Evolutionary conservation across 1,140 invertebrate species (phyloP).

Genomic region (Micrasema longulum): DNA sequence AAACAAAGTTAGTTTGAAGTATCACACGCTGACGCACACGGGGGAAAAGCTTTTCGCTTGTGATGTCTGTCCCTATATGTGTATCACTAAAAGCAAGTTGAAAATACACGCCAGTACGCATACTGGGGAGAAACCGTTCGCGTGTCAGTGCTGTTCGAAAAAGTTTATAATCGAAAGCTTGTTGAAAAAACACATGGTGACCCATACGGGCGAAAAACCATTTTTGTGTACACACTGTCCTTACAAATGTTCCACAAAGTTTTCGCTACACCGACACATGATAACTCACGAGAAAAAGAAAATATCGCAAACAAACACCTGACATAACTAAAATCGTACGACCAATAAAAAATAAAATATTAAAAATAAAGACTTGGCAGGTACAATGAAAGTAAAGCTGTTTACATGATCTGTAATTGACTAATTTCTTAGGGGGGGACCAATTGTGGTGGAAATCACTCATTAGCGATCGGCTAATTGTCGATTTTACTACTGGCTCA

Average conservation of each 20-base stretch:
- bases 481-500: no score
- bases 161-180: neutral
- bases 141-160: neutral
- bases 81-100: neutral
- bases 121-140: constrained; percentile 2
- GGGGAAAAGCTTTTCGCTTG: neutral
- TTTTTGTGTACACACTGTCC: neutral
- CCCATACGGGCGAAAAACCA: neutral
- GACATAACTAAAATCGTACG: no score
- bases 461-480: no score
- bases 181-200: neutral
- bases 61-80: neutral
- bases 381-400: no score
- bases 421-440: no score
- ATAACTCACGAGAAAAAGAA: neutral
- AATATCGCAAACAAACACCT: no score
- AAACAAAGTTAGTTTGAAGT: neutral
- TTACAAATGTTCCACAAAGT: neutral
- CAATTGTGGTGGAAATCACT: no score
- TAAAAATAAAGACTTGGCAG: no score
- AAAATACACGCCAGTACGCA: constrained; percentile 2
- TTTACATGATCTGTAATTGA: no score
- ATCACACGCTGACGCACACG: neutral
- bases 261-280: neutral
- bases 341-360: no score